These are phyloP conservation scores for Theocolax elegans DNA, from an alignment of 1,140 invertebrate genomes.

Conservation along the genomic window DNA sequence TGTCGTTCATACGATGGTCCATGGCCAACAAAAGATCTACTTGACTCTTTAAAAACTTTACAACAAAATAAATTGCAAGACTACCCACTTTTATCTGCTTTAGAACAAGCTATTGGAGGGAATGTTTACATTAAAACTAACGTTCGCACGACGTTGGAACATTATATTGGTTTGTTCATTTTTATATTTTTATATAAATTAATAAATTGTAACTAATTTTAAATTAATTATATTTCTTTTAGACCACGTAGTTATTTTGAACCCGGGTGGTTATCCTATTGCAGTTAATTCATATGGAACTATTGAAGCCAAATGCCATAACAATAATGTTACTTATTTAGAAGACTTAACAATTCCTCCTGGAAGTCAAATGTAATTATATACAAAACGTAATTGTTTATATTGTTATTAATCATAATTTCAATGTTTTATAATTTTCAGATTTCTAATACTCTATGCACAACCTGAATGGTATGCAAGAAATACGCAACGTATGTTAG, in stretches of 20 bases:
- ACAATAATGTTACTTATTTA: constrained; percentile 46
- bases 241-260: constrained; percentile 67
- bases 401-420: constrained; percentile 28
- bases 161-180: constrained; percentile 64
- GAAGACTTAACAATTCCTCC: constrained; percentile 60
- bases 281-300: constrained; percentile 53
- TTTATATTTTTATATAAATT: background rate
- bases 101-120: constrained; percentile 65
- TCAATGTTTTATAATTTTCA: constrained; percentile 51
- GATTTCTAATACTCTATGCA: constrained; percentile 61
- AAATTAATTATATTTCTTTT: constrained; percentile 44
- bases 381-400: background rate
- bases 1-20: constrained; percentile 65
- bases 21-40: constrained; percentile 53
- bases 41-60: constrained; percentile 38
- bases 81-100: constrained; percentile 57
- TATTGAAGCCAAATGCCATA: constrained; percentile 19
- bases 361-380: constrained; percentile 64
- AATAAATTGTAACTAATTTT: background rate
- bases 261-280: constrained; percentile 65
- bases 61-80: constrained; percentile 37
- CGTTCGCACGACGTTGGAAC: constrained; percentile 61
- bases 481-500: constrained; percentile 59
- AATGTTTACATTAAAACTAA: constrained; percentile 62
- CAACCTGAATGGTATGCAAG: constrained; percentile 55